phyloP scores from a whole-genome alignment of 2,797 vertebrate species.

The Pitangus sulphuratus region DNA sequence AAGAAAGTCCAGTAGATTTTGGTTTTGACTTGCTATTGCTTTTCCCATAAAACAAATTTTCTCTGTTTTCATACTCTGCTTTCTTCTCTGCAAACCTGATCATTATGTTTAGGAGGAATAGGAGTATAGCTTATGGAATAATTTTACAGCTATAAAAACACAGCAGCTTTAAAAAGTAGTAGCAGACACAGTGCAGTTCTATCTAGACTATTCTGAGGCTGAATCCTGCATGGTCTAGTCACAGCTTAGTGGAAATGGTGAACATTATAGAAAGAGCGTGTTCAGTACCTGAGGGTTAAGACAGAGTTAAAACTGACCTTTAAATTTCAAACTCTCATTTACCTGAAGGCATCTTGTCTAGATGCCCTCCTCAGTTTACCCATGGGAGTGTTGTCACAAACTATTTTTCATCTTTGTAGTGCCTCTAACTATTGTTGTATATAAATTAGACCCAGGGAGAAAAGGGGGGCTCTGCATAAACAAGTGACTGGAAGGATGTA shows the following conservation, averaged over 20 bases:
- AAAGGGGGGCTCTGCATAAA: not conserved
- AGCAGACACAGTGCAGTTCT: not conserved
- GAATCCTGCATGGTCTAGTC: not conserved
- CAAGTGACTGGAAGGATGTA: not conserved
- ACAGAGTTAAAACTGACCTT: not conserved
- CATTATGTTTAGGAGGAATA: not conserved
- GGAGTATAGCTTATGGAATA: not conserved
- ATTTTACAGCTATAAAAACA: not conserved
- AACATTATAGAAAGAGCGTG: not conserved
- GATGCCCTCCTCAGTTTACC: not conserved
- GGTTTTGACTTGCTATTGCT: not conserved
- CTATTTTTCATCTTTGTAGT: not conserved
- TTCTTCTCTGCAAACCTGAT: not conserved
- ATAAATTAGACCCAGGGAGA: not conserved
- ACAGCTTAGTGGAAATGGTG: not conserved
- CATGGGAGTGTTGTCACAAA: not conserved
- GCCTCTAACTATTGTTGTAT: not conserved
- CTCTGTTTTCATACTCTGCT: not conserved
- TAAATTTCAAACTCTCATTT: not conserved
- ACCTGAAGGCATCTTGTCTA: not conserved
- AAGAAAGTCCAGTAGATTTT: constrained; percentile 16
- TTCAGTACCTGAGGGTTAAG: not conserved
- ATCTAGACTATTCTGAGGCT: not conserved
- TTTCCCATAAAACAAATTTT: not conserved
- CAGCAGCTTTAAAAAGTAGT: not conserved